Evolutionary conservation across 2,888 invertebrate species (phyloP).

Genomic region (Mythimna pallens): DNA sequence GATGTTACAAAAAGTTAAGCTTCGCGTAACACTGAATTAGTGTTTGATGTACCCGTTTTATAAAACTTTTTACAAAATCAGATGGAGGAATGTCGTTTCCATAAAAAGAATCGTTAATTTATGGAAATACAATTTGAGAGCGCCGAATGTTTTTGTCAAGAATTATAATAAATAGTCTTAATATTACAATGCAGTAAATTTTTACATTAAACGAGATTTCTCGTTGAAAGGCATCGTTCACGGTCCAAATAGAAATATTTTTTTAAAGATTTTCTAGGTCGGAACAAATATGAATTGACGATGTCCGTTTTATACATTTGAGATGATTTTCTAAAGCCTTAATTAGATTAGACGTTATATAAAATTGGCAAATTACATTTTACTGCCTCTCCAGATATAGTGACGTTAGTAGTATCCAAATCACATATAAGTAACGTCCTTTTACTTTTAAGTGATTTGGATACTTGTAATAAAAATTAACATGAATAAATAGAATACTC

Average conservation of each 20-base stretch:
- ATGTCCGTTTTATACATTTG: conserved; percentile 31
- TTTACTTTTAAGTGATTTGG: background rate
- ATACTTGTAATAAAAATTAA: background rate
- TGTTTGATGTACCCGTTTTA: conserved; percentile 10
- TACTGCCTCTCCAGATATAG: background rate
- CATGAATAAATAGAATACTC: background rate
- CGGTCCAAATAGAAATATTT: conserved; percentile 62
- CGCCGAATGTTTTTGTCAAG: conserved; percentile 12
- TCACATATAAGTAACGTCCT: too few species aligned
- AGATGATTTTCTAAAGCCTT: conserved; percentile 23
- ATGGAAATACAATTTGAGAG: conserved; percentile 34
- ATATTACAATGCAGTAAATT: conserved; percentile 27
- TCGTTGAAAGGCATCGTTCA: conserved; percentile 61
- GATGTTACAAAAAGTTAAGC: conserved; percentile 23
- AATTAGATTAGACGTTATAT: conserved; percentile 22
- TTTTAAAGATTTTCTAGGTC: conserved; percentile 60
- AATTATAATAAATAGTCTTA: conserved; percentile 48
- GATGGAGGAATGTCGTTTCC: background rate
- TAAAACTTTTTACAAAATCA: conserved; percentile 3
- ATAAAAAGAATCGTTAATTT: conserved; percentile 6
- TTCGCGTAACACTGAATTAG: conserved; percentile 19
- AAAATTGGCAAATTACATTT: background rate
- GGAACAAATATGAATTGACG: conserved; percentile 42
- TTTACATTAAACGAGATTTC: conserved; percentile 49
- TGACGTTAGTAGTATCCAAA: too few species aligned